Evolutionary conservation across 2,888 invertebrate genomes (phyloP).

Genomic region (Heliconius hortense): DNA sequence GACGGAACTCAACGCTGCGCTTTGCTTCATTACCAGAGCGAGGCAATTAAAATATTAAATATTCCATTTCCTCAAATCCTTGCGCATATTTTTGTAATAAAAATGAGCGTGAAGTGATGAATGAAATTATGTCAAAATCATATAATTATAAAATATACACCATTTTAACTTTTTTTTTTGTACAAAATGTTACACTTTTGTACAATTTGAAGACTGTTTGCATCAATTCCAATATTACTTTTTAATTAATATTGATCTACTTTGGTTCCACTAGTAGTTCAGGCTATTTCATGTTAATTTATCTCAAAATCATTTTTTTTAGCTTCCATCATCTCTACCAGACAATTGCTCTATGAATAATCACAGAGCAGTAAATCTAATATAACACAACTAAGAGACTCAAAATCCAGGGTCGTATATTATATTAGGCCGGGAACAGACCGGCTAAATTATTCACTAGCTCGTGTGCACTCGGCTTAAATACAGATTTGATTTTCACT

Average conservation of each 20-base stretch:
- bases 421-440: conserved; percentile 62
- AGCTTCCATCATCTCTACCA: background rate
- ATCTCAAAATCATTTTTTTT: background rate
- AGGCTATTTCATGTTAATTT: background rate
- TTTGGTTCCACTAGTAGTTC: background rate
- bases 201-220: no score
- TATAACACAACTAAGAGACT: conserved; percentile 69
- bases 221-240: no score
- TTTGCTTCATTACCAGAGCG: background rate
- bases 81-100: background rate
- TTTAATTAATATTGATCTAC: background rate
- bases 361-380: conserved; percentile 76
- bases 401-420: conserved; percentile 66
- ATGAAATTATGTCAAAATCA: no score
- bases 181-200: no score
- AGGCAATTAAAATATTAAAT: background rate
- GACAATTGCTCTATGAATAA: conserved; percentile 60
- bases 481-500: conserved; percentile 49
- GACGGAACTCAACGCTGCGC: background rate
- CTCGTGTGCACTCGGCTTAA: conserved; percentile 52
- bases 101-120: background rate
- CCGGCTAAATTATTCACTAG: conserved; percentile 52
- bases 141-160: no score
- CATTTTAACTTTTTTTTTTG: no score
- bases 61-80: background rate